Evolutionary conservation across 2,888 invertebrate species (phyloP).

Genomic region (Brachyptera putata): DNA sequence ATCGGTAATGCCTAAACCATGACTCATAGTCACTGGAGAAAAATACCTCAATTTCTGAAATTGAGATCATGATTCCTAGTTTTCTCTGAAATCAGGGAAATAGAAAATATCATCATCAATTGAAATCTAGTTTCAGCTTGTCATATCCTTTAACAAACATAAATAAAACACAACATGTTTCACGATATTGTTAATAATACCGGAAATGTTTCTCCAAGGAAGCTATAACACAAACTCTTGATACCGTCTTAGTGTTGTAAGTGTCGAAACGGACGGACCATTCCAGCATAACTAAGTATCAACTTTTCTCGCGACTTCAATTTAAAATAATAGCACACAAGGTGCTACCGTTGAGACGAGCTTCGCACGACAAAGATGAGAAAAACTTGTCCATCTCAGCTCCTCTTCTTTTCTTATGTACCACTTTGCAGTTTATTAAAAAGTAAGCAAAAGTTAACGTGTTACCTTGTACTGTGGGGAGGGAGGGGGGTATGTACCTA

Average conservation of each 20-base stretch:
- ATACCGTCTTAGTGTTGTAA: not conserved
- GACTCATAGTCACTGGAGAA: too few relatives aligned
- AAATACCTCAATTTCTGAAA: too few relatives aligned
- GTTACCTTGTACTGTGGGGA: conserved; percentile 30
- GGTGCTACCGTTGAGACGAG: conserved; percentile 1
- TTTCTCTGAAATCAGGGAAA: too few relatives aligned
- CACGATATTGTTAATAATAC: too few relatives aligned
- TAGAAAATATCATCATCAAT: too few relatives aligned
- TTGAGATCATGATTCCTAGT: too few relatives aligned
- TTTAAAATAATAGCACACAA: conserved; percentile 19
- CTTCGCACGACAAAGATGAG: not conserved
- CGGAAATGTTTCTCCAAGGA: too few relatives aligned
- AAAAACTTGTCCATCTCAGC: conserved; percentile 14
- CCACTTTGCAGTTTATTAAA: conserved; percentile 35
- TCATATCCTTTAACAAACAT: too few relatives aligned
- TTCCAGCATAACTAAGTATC: conserved; percentile 18
- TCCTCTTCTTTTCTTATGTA: conserved; percentile 18
- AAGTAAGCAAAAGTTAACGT: conserved; percentile 35
- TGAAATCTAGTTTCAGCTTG: too few relatives aligned
- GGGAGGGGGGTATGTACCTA: not conserved
- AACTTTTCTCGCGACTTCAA: conserved; percentile 17
- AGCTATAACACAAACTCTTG: too few relatives aligned
- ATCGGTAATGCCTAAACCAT: too few relatives aligned
- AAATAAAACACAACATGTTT: too few relatives aligned
- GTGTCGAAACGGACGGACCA: not conserved